These are phyloP conservation scores for Helicoverpa armigera DNA, from an alignment of 1,140 invertebrate genomes.

Conservation along the genomic window DNA sequence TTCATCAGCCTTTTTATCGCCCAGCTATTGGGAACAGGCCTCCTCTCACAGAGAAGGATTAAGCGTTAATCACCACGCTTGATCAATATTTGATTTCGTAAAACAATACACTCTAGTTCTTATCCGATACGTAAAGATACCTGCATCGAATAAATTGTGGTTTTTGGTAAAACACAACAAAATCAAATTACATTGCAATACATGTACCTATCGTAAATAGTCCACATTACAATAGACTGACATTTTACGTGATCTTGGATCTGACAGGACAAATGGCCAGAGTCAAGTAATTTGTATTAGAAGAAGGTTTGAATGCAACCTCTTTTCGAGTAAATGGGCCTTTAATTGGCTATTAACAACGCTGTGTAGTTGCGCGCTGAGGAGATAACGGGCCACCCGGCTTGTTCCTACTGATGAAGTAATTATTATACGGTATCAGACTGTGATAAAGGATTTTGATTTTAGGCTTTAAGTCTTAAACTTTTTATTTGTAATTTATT, in stretches of 20 bases:
- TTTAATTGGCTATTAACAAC: conserved; percentile 13
- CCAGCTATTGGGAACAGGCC: no score
- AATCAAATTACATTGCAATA: background rate
- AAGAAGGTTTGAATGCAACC: conserved; percentile 3
- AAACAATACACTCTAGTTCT: no score
- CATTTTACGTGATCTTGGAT: conserved; percentile 31
- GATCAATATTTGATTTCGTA: no score
- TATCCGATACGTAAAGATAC: no score
- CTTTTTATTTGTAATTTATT: background rate
- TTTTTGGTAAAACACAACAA: background rate
- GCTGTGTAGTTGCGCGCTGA: background rate
- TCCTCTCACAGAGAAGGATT: no score
- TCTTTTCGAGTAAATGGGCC: conserved; percentile 7
- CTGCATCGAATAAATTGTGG: background rate
- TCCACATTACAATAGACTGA: background rate
- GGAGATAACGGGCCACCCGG: conserved; percentile 2
- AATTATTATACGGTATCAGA: background rate
- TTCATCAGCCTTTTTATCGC: no score
- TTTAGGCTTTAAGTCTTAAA: background rate
- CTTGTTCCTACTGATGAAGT: background rate
- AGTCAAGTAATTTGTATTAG: conserved; percentile 13
- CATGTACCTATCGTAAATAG: conserved; percentile 5
- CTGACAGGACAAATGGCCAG: background rate
- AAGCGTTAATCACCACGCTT: no score
- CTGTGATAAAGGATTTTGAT: background rate